phyloP scores from a whole-genome alignment of 2,888 invertebrate species.

The Pseudococcus jackbeardsleyi region DNA sequence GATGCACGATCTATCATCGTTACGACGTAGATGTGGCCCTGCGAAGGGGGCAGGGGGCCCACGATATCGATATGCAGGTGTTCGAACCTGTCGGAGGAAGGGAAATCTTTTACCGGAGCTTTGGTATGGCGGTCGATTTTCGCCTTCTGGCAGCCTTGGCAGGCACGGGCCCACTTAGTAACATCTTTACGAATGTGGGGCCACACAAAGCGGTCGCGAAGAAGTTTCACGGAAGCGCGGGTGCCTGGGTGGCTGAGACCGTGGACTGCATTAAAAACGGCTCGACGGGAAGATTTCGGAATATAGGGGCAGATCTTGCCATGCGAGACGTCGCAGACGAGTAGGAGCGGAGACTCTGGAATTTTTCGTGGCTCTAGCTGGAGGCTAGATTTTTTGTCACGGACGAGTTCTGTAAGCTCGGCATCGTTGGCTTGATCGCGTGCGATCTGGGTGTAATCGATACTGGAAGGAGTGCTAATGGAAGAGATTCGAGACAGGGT shows the following conservation, averaged over 20 bases:
- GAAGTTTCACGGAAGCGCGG: constrained; percentile 67
- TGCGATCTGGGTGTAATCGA: constrained; percentile 33
- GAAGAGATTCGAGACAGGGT: constrained; percentile 63
- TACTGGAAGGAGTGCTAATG: no score
- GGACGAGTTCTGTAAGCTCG: no score
- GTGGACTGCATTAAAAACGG: no score
- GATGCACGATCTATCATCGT: background rate
- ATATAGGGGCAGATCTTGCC: no score
- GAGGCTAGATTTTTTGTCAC: no score
- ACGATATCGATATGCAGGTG: background rate
- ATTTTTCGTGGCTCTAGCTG: no score
- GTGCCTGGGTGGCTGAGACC: constrained; percentile 67
- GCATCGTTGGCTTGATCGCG: constrained; percentile 46
- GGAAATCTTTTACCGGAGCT: constrained; percentile 66
- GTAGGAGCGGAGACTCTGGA: constrained; percentile 64
- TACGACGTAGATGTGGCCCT: background rate
- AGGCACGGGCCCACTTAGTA: constrained; percentile 68
- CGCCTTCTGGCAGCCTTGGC: constrained; percentile 69
- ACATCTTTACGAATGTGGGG: constrained; percentile 69
- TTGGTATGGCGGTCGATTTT: constrained; percentile 69
- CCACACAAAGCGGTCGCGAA: constrained; percentile 70
- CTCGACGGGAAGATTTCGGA: no score
- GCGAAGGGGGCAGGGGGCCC: background rate
- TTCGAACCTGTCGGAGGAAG: background rate
- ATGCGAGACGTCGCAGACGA: no score